phyloP scores from a whole-genome alignment of 2,888 invertebrate species.

The Odontothrips loti region DNA sequence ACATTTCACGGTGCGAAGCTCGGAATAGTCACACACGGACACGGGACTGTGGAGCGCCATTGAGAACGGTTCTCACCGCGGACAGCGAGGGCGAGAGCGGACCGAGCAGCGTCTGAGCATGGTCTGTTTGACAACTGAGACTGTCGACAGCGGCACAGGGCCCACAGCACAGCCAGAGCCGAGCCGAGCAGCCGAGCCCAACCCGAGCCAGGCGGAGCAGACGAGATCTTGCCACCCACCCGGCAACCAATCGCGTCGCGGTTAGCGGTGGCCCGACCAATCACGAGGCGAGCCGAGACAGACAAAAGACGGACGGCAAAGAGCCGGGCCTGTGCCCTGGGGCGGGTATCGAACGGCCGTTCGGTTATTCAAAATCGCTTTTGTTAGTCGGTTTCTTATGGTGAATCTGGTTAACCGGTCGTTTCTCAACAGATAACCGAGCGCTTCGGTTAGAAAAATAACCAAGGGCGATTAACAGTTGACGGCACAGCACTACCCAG shows the following conservation, averaged over 20 bases:
- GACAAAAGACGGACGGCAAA: background rate
- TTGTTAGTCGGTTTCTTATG: too few species aligned
- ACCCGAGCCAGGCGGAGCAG: too few species aligned
- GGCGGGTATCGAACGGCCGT: too few species aligned
- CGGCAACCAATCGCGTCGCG: background rate
- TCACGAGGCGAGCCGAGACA: background rate
- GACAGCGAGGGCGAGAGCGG: background rate
- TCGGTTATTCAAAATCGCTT: too few species aligned
- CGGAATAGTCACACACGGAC: conserved; percentile 8
- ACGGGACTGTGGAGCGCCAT: conserved; percentile 19
- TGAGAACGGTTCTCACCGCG: background rate
- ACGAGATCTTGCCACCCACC: conserved; percentile 2
- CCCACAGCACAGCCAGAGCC: too few species aligned
- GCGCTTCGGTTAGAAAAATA: too few species aligned
- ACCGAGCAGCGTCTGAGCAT: background rate
- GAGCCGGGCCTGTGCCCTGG: too few species aligned
- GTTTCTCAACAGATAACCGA: too few species aligned
- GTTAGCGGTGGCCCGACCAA: background rate
- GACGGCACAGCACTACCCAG: too few species aligned
- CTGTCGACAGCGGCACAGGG: background rate
- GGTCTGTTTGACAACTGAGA: conserved; percentile 17
- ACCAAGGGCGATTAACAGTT: too few species aligned
- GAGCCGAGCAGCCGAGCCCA: too few species aligned
- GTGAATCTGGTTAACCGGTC: too few species aligned
- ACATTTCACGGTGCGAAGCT: conserved; percentile 11